Evolutionary conservation across 2,888 invertebrate genomes (phyloP).

Genomic region (Macrophya alboannulata): DNA sequence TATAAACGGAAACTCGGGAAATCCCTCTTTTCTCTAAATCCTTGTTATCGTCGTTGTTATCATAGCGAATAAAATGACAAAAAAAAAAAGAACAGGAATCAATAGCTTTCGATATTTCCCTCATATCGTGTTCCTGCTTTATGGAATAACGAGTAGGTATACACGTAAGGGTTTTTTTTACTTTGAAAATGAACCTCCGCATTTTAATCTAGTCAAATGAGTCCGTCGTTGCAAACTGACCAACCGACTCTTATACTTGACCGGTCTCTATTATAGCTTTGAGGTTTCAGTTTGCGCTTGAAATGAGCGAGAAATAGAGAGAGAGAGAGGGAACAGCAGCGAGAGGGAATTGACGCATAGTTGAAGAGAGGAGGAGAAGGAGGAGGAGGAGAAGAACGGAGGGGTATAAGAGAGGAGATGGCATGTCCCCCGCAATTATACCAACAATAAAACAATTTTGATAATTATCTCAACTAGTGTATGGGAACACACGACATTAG

Average conservation of each 20-base stretch:
- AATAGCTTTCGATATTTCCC: no score
- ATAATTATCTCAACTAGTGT: slow-evolving; percentile 79
- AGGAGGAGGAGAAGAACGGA: slow-evolving; percentile 51
- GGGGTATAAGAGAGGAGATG: slow-evolving; percentile 67
- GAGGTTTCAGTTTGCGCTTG: background rate
- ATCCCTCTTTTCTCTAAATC: background rate
- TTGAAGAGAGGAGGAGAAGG: slow-evolving; percentile 53
- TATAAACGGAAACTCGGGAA: no score
- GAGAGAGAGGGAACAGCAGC: background rate
- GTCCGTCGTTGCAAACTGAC: no score
- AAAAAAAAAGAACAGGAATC: background rate
- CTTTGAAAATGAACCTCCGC: no score
- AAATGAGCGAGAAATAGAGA: slow-evolving; percentile 17
- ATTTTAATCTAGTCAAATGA: no score
- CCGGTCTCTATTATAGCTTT: background rate
- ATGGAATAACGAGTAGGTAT: no score
- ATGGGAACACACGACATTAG: slow-evolving; percentile 78
- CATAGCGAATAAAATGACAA: background rate
- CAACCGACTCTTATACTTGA: no score
- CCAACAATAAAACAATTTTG: slow-evolving; percentile 79
- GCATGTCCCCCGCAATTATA: slow-evolving; percentile 79
- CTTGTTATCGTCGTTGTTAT: no score
- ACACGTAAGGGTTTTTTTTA: no score
- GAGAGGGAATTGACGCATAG: background rate
- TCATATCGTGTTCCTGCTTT: no score